Base-by-base conservation (phyloP, 2,113 vertebrate species). In the Balaenoptera acutorostrata region DNA sequence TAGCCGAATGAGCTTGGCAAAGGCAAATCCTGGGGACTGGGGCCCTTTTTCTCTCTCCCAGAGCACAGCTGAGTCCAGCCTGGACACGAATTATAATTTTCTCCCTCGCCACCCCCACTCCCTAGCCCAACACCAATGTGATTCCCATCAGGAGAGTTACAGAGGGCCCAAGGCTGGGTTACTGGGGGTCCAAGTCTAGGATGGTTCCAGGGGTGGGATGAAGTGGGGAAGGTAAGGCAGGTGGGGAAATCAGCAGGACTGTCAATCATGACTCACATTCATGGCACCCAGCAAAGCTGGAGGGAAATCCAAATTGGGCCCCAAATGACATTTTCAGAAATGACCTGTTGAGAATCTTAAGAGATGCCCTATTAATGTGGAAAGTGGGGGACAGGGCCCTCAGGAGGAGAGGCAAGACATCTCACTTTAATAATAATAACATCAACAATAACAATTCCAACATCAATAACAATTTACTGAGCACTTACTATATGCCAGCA, bases 261-360 rank as follows among this genome's bases (percentile, higher is more conserved):
- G 71, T 63, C 31, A 33, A 0, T 88, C 21, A 61, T 23, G 77
- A 88, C 59, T 63, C 88, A 57, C 27, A 9, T 25, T 86, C 41
- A 71, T 3, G 75, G 55, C 33, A 52, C 12, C 23, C 71, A 49
- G 23, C 29, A 36, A 44, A 89, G 49, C 44, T 12, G 17, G 31
- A 92, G 69, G 72, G 39, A 85, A 88, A 75, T 49, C 13, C 36
- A 33, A n/a, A 68, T 8, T 49, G 78, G 57, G 44, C 33, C 27
- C 46, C 75, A 86, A 72, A 85, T 9, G 21, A 88, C 29, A 44
- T 77, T 93, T 95, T 92, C 33, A 93, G 91, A 95, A 82, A 81
- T 25, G 29, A 81, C 66, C 64, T 25, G 33, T 33, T n/a, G 87
- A 88, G 55, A 88, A 92, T 92, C 55, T 77, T 55, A 69, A 69